Base-by-base conservation (phyloP, 2,113 vertebrate genomes). In the Toxotes chatareus region DNA sequence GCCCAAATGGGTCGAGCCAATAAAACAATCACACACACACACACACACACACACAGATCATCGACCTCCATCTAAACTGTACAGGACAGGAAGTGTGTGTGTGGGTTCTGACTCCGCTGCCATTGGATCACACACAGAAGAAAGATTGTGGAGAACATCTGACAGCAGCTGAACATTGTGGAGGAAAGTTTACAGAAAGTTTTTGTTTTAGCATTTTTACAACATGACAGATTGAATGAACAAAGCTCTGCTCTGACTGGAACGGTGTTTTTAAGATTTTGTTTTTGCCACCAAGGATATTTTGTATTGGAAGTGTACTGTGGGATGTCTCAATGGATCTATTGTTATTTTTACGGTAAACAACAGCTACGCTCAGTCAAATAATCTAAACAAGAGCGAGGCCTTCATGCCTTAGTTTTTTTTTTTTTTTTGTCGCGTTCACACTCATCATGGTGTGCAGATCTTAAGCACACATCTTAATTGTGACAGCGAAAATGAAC, bases 1-100 rank as follows among this genome's bases (percentile, higher is more conserved):
- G 80, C 71, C 70, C 47, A 80, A 79, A 82, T 78, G 63, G 86
- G 86, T 56, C 13, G 14, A 83, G 72, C 84, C 80, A 70, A 87
- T 62, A 71, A 72, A 75, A 74, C 27, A 76, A 31, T 4, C 42
- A 7, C 27, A 47, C 69, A 75, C 57, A 56, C 53, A 73, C 66
- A 67, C 71, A 80, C 68, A 73, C 62, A 76, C 70, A 73, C 70
- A 69, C 63, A 42, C 62, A 74, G 53, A 72, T 69, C 70, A 51
- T 38, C 46, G 77, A 78, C 69, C 69, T 86, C 62, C 16, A 73
- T 69, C 55, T 27, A 61, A 31, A 44, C 79, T 63, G 56, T 13
- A 5, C 34, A 14, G 62, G 53, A 67, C 49, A 63, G 67, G 56
- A 68, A 34, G 49, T 53, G 55, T 60, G 55, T 60, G 61, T 32